Conservation (phyloP, 2,113 vertebrate species). For the Takifugu flavidus region DNA sequence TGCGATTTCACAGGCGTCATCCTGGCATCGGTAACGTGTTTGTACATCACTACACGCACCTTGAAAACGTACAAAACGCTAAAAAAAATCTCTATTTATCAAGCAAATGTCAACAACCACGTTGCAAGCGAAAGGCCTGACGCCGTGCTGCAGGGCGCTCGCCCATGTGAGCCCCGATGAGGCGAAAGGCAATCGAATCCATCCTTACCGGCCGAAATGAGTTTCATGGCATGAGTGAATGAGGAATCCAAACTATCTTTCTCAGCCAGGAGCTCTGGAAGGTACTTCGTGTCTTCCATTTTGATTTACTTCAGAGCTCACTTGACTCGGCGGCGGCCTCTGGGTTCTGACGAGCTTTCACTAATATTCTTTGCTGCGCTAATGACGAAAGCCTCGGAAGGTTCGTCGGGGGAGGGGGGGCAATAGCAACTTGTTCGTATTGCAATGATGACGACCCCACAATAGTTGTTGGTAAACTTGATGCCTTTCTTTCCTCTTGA, state of each 20-base stretch:
- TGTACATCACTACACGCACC: no score
- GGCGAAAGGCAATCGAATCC: not conserved
- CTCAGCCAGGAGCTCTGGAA: constrained; percentile 94
- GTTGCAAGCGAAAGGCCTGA: constrained; percentile 1
- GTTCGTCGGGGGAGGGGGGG: not conserved
- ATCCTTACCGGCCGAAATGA: constrained; percentile 62
- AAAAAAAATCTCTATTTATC: no score
- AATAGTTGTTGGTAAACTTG: no score
- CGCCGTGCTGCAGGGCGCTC: not conserved
- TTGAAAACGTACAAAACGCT: no score
- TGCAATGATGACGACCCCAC: not conserved
- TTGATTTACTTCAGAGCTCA: constrained; percentile 61
- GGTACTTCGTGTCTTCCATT: constrained; percentile 93
- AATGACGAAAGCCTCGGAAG: not conserved
- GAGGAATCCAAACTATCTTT: constrained; percentile 95
- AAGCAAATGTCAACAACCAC: constrained; percentile 22
- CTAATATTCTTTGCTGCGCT: not conserved
- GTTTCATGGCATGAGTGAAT: constrained; percentile 94
- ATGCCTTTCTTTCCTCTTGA: no score
- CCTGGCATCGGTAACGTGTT: no score
- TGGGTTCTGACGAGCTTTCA: constrained; percentile 10
- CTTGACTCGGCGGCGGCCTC: constrained; percentile 32
- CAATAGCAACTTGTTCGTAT: not conserved
- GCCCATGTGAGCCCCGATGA: accelerated
- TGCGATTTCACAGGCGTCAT: no score